Conservation (phyloP, 1,140 invertebrate species). For the Lerema accius region DNA sequence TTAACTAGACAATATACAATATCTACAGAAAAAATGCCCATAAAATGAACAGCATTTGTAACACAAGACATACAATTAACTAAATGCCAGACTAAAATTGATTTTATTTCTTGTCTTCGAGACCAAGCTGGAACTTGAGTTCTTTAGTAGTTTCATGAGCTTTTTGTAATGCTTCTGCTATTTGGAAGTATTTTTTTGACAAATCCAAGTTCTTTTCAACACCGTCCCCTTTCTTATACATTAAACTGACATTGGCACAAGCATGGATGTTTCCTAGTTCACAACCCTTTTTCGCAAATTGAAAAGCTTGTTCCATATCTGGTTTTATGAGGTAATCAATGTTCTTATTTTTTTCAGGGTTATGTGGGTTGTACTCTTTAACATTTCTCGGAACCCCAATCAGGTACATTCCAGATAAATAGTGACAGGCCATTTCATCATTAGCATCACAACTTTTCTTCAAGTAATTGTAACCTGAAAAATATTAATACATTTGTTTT, state of each 20-base stretch:
- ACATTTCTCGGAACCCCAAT: slow-evolving; percentile 85
- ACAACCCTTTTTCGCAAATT: slow-evolving; percentile 89
- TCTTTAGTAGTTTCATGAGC: slow-evolving; percentile 84
- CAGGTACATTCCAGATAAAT: slow-evolving; percentile 90
- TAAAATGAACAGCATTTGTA: neutral
- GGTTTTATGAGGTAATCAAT: slow-evolving; percentile 85
- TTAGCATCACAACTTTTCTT: slow-evolving; percentile 88
- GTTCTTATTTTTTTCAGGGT: slow-evolving; percentile 68
- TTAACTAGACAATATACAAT: slow-evolving; percentile 2
- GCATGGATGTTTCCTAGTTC: slow-evolving; percentile 91
- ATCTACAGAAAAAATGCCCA: slow-evolving; percentile 9
- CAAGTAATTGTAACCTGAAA: slow-evolving; percentile 86
- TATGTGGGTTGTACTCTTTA: slow-evolving; percentile 64
- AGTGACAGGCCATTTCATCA: slow-evolving; percentile 90
- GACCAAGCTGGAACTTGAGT: slow-evolving; percentile 62
- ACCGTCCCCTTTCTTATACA: slow-evolving; percentile 90
- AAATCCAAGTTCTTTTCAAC: slow-evolving; percentile 87
- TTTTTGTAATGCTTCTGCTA: slow-evolving; percentile 87
- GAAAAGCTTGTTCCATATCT: slow-evolving; percentile 90
- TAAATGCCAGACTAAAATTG: slow-evolving; percentile 20
- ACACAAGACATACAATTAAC: slow-evolving; percentile 26
- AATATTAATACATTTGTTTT: neutral
- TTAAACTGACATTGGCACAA: slow-evolving; percentile 93
- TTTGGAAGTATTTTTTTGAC: slow-evolving; percentile 88
- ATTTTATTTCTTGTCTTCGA: slow-evolving; percentile 27